Conservation (phyloP, 2,797 vertebrate genomes). For the Amblyraja radiata region DNA sequence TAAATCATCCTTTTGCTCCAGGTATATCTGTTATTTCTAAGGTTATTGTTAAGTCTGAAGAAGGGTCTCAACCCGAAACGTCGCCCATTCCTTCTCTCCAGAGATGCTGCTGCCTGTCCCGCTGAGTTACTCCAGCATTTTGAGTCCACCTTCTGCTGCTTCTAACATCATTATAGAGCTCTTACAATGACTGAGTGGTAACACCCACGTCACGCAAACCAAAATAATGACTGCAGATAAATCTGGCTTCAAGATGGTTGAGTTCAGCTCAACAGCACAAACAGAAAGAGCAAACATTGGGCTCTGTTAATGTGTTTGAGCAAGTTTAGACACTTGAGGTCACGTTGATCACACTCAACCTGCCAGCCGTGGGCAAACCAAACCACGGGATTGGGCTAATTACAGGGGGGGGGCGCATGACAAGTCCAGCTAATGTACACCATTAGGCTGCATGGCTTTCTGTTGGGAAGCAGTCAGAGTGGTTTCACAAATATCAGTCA, state of each 20-base stretch:
- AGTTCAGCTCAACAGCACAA: not conserved
- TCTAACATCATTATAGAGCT: no score
- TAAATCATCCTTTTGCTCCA: not conserved
- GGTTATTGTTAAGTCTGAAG: no score
- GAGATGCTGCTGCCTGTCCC: no score
- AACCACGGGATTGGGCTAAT: conserved; percentile 18
- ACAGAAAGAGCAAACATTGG: conserved; percentile 22
- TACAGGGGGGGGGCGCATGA: not conserved
- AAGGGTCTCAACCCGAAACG: no score
- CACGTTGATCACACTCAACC: conserved; percentile 1
- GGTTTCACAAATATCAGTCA: conserved; percentile 15
- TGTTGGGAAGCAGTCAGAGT: not conserved
- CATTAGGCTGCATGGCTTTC: not conserved
- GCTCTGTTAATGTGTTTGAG: conserved; percentile 13
- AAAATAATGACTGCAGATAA: not conserved
- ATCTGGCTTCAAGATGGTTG: not conserved
- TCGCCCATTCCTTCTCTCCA: no score
- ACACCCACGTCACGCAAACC: not conserved
- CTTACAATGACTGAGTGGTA: not conserved
- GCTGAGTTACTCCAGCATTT: no score
- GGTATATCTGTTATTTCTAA: not conserved
- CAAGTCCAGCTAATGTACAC: not conserved
- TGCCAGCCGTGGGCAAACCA: not conserved
- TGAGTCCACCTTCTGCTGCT: no score
- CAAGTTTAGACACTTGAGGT: not conserved